Percentiles rank a stretch among this genome's conserved stretches.
These are phyloP conservation scores for Cylindroiulus punctatus DNA, from an alignment of 2,888 invertebrate species.

Conservation along the genomic window DNA sequence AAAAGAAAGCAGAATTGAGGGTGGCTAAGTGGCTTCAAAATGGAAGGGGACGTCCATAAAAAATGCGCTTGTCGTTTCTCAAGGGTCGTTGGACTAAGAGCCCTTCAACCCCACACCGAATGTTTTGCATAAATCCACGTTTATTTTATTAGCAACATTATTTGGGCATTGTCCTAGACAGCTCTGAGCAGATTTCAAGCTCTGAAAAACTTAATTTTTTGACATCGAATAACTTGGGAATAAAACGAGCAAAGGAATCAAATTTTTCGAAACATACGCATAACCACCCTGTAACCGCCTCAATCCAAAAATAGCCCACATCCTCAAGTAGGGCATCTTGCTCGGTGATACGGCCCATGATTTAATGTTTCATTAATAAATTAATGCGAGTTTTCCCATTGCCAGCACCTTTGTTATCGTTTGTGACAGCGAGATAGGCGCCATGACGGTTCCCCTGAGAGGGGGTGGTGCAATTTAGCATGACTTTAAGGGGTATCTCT, in stretches of 20 bases:
- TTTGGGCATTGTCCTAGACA: not conserved
- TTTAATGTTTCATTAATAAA: conserved; percentile 45
- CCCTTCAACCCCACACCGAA: not conserved
- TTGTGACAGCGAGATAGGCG: conserved; percentile 36
- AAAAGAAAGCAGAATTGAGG: not conserved
- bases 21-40: not conserved
- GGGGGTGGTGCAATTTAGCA: not conserved
- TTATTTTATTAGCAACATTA: not conserved
- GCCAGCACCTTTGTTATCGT: conserved; percentile 38
- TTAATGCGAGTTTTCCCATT: conserved; percentile 26
- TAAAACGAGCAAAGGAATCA: no score
- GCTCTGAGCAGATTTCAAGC: not conserved
- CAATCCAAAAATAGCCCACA: not conserved
- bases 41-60: conserved; percentile 9
- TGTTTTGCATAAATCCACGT: not conserved
- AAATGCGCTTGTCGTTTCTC: not conserved
- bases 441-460: conserved; percentile 33
- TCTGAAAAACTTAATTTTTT: no score
- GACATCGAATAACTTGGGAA: no score
- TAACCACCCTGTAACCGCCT: not conserved
- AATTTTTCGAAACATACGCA: no score
- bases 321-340: conserved; percentile 5
- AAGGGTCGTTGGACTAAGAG: conserved; percentile 27
- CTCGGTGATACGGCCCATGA: not conserved
- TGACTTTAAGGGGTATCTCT: not conserved